A percentile compares a stretch with the other conserved stretches of the same genome.
phyloP scores from a whole-genome alignment of 2,113 vertebrate genomes.

The Noturus placidus region DNA sequence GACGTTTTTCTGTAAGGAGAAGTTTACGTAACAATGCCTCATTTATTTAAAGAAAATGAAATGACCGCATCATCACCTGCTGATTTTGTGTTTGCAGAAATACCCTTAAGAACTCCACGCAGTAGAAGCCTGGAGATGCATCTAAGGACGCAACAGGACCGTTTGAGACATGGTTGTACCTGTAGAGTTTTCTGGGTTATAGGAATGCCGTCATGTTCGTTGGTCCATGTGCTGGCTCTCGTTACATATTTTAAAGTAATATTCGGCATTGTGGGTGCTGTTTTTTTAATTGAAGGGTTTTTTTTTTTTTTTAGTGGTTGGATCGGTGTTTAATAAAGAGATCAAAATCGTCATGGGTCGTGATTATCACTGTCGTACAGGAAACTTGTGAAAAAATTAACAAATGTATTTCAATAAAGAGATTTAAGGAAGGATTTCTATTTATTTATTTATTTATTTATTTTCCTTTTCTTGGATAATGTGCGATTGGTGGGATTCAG shows the following conservation, averaged over 20 bases:
- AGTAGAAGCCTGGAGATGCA: too few relatives aligned
- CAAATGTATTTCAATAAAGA: constrained; percentile 6
- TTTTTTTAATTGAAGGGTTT: neutral
- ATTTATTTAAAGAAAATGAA: too few relatives aligned
- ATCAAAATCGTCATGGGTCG: neutral
- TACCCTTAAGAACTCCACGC: neutral
- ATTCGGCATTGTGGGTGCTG: neutral
- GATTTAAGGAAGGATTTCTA: neutral
- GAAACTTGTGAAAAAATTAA: neutral
- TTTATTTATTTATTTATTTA: neutral
- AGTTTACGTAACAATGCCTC: neutral
- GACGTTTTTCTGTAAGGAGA: neutral
- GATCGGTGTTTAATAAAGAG: neutral
- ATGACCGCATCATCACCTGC: neutral
- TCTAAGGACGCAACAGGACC: neutral
- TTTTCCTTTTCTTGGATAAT: neutral
- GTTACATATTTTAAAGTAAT: neutral
- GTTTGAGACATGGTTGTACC: neutral
- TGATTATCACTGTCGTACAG: neutral
- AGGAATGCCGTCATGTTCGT: neutral
- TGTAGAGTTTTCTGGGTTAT: neutral
- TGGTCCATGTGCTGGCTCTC: neutral
- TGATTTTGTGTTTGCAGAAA: constrained; percentile 14
- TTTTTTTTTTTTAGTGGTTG: neutral
- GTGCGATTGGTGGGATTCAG: neutral